Evolutionary conservation across 2,888 invertebrate genomes (phyloP).

Genomic region (Sympetrum striolatum): DNA sequence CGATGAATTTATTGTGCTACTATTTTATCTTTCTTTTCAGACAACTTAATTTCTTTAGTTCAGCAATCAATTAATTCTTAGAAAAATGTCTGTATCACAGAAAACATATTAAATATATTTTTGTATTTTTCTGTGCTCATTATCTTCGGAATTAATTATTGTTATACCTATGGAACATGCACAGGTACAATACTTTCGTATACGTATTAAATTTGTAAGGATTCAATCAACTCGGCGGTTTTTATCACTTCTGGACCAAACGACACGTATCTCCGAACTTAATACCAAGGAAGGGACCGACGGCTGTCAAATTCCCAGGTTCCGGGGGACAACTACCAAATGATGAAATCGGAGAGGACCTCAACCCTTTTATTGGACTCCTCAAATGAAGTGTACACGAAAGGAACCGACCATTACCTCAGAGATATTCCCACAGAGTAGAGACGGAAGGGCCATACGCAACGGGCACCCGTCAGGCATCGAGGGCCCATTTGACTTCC

Average conservation of each 20-base stretch:
- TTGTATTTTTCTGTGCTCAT: too few species aligned
- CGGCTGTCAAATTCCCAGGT: background rate
- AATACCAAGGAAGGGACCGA: background rate
- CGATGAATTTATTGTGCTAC: too few species aligned
- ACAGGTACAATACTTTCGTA: too few species aligned
- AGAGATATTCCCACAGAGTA: background rate
- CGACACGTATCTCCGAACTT: background rate
- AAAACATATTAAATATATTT: too few species aligned
- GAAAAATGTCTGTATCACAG: too few species aligned
- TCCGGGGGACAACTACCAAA: background rate
- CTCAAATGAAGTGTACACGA: background rate
- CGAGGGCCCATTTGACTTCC: background rate
- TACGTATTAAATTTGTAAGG: too few species aligned
- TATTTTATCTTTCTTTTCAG: too few species aligned
- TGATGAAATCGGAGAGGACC: background rate
- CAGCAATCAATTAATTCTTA: too few species aligned
- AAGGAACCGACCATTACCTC: background rate
- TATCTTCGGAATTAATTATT: too few species aligned
- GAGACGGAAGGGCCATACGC: background rate
- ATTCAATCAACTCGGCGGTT: too few species aligned
- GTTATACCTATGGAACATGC: too few species aligned
- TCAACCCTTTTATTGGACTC: background rate
- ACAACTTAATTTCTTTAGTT: too few species aligned
- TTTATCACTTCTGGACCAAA: background rate
- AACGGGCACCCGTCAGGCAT: background rate